A percentile compares a stretch with the other conserved stretches of the same genome.
These are phyloP conservation scores for Agrotis puta DNA, from an alignment of 2,888 invertebrate species.

Conservation along the genomic window DNA sequence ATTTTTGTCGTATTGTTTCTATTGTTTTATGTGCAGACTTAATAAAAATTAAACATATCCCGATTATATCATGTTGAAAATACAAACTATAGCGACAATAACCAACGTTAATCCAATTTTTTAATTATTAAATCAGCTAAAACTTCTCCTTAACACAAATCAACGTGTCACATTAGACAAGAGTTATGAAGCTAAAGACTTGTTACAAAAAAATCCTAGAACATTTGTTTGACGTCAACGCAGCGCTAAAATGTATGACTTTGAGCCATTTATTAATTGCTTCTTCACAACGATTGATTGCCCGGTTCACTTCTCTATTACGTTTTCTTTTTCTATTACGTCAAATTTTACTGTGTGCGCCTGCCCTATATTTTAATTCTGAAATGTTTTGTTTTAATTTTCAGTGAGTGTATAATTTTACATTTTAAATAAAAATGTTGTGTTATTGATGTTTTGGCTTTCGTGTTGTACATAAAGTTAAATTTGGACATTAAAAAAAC, in stretches of 20 bases:
- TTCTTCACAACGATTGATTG: constrained; percentile 80
- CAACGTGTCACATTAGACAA: constrained; percentile 80
- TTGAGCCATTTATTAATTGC: constrained; percentile 80
- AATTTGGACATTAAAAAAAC: no score
- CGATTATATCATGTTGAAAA: background rate
- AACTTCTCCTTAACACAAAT: constrained; percentile 74
- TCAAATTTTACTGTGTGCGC: constrained; percentile 47
- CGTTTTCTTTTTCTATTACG: constrained; percentile 68
- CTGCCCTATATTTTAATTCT: constrained; percentile 50
- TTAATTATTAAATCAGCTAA: constrained; percentile 37
- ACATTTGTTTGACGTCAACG: constrained; percentile 83
- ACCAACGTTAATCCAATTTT: constrained; percentile 38
- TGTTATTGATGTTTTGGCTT: no score
- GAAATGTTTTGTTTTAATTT: constrained; percentile 19
- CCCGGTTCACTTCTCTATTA: constrained; percentile 73
- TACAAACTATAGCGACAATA: constrained; percentile 11
- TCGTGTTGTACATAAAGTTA: no score
- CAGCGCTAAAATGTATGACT: constrained; percentile 78
- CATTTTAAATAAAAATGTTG: background rate
- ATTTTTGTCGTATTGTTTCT: background rate
- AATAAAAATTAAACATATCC: no score
- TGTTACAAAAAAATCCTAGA: constrained; percentile 70
- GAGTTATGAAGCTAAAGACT: constrained; percentile 73
- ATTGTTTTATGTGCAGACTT: background rate
- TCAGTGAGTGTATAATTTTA: background rate